Percentiles rank a stretch among this genome's conserved stretches.
phyloP scores from a whole-genome alignment of 2,113 vertebrate genomes.

The Hippolais icterina region DNA sequence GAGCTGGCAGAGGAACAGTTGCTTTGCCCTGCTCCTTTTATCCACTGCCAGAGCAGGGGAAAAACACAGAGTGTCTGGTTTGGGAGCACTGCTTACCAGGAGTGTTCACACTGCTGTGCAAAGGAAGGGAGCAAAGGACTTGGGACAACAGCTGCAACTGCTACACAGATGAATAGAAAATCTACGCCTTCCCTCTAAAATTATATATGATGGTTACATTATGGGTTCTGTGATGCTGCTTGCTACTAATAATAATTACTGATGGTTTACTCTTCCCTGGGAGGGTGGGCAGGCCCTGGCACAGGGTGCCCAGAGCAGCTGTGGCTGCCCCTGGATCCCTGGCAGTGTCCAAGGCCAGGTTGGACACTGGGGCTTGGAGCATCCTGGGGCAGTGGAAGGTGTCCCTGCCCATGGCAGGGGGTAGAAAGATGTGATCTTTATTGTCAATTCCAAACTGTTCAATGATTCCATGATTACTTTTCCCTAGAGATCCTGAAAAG shows the following conservation, averaged over 20 bases:
- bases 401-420: not conserved
- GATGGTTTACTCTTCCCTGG: not conserved
- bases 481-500: not conserved
- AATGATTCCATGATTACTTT: not conserved
- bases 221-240: not conserved
- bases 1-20: not conserved
- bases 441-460: not conserved
- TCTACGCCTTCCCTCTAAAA: not conserved
- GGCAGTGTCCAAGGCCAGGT: fast-evolving
- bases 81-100: not conserved
- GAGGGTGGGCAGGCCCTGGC: not conserved
- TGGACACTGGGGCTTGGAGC: not conserved
- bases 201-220: not conserved
- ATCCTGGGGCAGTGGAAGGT: not conserved
- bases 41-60: not conserved
- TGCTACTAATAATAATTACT: not conserved
- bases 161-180: not conserved
- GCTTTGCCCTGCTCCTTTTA: not conserved
- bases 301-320: not conserved
- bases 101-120: not conserved
- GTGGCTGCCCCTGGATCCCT: not conserved
- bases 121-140: not conserved
- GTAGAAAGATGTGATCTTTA: not conserved
- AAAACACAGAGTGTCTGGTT: not conserved
- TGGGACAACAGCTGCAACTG: not conserved